These are phyloP conservation scores for Patella vulgata DNA, from an alignment of 1,140 invertebrate species.

Conservation along the genomic window DNA sequence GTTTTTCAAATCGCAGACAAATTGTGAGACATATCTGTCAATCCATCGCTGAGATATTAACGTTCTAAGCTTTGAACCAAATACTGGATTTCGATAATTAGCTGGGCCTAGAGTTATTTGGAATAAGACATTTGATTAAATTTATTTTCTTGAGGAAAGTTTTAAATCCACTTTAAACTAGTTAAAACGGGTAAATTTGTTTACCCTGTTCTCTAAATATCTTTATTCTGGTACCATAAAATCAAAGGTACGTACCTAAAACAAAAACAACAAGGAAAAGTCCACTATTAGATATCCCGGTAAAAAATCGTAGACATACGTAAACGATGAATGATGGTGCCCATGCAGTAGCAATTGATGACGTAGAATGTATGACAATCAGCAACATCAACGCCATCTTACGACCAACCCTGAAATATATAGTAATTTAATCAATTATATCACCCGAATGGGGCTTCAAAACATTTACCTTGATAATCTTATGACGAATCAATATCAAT, in stretches of 20 bases:
- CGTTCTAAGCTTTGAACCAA: too few relatives aligned
- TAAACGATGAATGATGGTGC: slow-evolving; percentile 36
- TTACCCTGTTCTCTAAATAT: too few relatives aligned
- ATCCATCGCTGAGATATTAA: too few relatives aligned
- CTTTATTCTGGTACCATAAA: too few relatives aligned
- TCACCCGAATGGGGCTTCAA: background rate
- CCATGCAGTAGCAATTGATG: slow-evolving; percentile 32
- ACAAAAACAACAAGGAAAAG: slow-evolving; percentile 43
- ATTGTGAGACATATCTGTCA: too few relatives aligned
- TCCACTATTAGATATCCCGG: slow-evolving; percentile 33
- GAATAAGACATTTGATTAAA: too few relatives aligned
- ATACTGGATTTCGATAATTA: too few relatives aligned
- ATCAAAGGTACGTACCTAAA: slow-evolving; percentile 30
- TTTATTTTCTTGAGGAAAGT: too few relatives aligned
- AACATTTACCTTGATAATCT: background rate
- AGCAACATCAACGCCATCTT: slow-evolving; percentile 35
- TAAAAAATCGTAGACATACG: slow-evolving; percentile 36
- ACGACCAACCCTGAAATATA: slow-evolving; percentile 42
- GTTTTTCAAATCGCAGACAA: too few relatives aligned
- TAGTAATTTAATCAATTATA: background rate
- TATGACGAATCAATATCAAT: background rate
- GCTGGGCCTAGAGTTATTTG: too few relatives aligned
- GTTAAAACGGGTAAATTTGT: too few relatives aligned
- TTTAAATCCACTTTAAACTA: too few relatives aligned
- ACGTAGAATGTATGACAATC: slow-evolving; percentile 22